Conservation (phyloP, 1,140 invertebrate species). For the Chlorops oryzae region DNA sequence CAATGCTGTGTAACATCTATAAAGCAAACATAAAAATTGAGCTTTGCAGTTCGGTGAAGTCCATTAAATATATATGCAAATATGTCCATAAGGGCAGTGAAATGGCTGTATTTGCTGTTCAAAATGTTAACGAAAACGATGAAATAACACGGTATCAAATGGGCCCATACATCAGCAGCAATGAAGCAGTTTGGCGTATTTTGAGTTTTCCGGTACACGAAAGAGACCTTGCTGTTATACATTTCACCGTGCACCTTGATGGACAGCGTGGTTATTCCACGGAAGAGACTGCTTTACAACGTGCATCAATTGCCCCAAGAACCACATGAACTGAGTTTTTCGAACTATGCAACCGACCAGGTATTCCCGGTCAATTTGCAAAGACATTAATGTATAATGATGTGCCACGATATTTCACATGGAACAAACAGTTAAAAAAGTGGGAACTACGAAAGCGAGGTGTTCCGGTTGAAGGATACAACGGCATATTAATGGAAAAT, state of each 20-base stretch:
- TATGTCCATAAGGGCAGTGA: constrained; percentile 48
- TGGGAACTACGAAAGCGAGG: constrained; percentile 9
- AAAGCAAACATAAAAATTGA: constrained; percentile 50
- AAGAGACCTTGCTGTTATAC: no score
- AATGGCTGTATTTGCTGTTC: constrained; percentile 31
- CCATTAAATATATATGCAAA: constrained; percentile 47
- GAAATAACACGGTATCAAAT: no score
- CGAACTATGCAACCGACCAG: constrained; percentile 39
- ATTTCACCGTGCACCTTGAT: constrained; percentile 45
- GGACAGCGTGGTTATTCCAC: constrained; percentile 42
- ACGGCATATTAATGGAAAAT: constrained; percentile 24
- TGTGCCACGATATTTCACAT: not conserved
- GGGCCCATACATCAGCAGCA: no score
- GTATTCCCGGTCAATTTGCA: constrained; percentile 31
- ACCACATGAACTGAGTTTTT: constrained; percentile 41
- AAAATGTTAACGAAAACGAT: constrained; percentile 30
- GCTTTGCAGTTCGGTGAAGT: constrained; percentile 43
- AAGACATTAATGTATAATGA: constrained; percentile 34
- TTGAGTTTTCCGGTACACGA: no score
- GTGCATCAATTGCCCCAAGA: constrained; percentile 45
- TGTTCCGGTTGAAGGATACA: constrained; percentile 21
- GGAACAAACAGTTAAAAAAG: constrained; percentile 24
- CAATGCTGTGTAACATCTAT: constrained; percentile 14
- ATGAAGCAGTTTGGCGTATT: no score
- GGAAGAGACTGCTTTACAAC: constrained; percentile 25